Base-by-base conservation (phyloP, 2,888 invertebrate genomes). In the Neuroscelio doddi region DNA sequence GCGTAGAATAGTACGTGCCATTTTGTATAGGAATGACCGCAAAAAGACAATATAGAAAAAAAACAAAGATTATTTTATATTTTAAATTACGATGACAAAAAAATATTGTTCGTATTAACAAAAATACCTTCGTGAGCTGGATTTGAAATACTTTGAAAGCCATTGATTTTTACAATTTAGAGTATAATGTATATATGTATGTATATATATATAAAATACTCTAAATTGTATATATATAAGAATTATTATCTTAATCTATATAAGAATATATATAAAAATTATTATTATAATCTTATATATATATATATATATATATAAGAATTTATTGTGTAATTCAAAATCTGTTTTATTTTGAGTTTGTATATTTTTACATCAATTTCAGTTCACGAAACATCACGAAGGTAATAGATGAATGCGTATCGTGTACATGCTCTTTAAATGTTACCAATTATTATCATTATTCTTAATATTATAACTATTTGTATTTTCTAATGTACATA, bases 1-100 rank as follows among this genome's bases (percentile, higher is more conserved):
- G 71, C 71, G 70, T 81, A 79, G 76, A 66, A 74, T 80, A 82
- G 81, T 76, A 80, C 74, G 83, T 84, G 83, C 83, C 83, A 84
- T 84, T 78, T 78, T 83, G 79, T 82, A 81, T 78, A 81, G 76
- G 65, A 69, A 65, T 16, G 46, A 58, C 12, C 3, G 39, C 55
- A 62, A 52, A 58, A 64, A 34, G 47, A 50, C 45, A 62, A 49
- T 53, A 62, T 55, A 57, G 44, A 56, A 38, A 47, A 53, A 10
- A 38, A 46, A 36, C 46, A 67, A 62, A 56, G 45, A 55, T 53
- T 49, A 63, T 56, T 59, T 55, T 67, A 38, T 50, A 57, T 59
- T 53, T 29, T 42, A 51, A 62, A 46, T 45, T 41, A 46, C 17
- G 14, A 46, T 32, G 46, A 46, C 49, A 16, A 62, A 34, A 56